phyloP scores from a whole-genome alignment of 1,140 invertebrate species.

The Platyscapa corneri region DNA sequence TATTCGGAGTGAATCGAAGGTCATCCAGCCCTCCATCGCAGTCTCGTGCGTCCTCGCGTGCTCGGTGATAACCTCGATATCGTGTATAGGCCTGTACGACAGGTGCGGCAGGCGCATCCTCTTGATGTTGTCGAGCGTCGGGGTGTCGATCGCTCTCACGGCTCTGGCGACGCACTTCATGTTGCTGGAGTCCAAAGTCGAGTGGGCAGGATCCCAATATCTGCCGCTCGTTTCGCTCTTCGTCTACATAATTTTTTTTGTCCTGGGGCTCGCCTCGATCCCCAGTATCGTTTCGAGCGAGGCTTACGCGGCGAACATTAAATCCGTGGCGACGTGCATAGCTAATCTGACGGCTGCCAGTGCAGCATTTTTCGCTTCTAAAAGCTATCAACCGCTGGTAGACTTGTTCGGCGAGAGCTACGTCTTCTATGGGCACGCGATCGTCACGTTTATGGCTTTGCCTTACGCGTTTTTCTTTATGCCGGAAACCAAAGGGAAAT shows the following conservation, averaged over 20 bases:
- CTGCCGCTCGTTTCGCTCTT: constrained; percentile 52
- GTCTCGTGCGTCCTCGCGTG: constrained; percentile 82
- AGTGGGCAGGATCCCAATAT: constrained; percentile 62
- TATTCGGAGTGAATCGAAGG: constrained; percentile 69
- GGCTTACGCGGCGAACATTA: constrained; percentile 81
- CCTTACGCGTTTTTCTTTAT: constrained; percentile 79
- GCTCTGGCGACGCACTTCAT: constrained; percentile 79
- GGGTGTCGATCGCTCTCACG: constrained; percentile 74
- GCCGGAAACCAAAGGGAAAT: constrained; percentile 88
- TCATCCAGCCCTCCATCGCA: constrained; percentile 70
- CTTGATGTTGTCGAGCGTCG: constrained; percentile 77
- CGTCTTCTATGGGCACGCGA: constrained; percentile 52
- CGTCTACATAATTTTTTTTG: constrained; percentile 44
- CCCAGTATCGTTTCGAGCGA: constrained; percentile 83
- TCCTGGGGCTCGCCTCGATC: constrained; percentile 80
- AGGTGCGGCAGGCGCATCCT: constrained; percentile 81
- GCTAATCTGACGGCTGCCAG: constrained; percentile 82
- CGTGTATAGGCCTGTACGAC: constrained; percentile 77
- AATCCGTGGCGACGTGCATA: constrained; percentile 80
- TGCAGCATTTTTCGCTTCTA: constrained; percentile 83
- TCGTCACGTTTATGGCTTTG: constrained; percentile 76
- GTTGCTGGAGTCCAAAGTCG: constrained; percentile 72
- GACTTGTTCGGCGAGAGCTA: constrained; percentile 73
- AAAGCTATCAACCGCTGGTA: constrained; percentile 80
- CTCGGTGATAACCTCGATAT: constrained; percentile 71